A percentile compares a stretch with the other conserved stretches of the same genome.
phyloP scores from a whole-genome alignment of 2,113 vertebrate genomes.

The Pachycephala philippinensis region DNA sequence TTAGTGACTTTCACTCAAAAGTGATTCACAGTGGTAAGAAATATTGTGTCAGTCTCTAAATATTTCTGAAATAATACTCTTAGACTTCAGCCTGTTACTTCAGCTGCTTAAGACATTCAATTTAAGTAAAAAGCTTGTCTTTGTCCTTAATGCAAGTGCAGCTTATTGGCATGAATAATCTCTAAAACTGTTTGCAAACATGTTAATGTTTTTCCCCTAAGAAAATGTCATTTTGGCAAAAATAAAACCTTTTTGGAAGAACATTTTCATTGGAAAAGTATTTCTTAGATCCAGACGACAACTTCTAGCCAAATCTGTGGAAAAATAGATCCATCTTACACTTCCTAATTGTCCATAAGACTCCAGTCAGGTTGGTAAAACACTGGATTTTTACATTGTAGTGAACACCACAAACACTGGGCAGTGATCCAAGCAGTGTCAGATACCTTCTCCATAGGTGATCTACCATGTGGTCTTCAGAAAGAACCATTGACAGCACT shows the following conservation, averaged over 20 bases:
- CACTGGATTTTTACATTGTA: not conserved
- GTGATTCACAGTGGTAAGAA: not conserved
- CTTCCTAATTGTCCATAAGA: not conserved
- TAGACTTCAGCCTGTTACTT: not conserved
- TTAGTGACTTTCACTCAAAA: not conserved
- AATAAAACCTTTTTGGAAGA: constrained; percentile 21
- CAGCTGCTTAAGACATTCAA: not conserved
- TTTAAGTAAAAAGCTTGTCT: not conserved
- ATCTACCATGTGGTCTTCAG: not conserved
- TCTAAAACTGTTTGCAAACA: constrained; percentile 9
- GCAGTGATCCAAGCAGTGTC: not conserved
- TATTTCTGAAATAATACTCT: not conserved
- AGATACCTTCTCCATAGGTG: not conserved
- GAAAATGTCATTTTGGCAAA: constrained; percentile 29
- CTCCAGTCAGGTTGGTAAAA: not conserved
- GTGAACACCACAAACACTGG: not conserved
- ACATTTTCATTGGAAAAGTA: not conserved
- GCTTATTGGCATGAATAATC: not conserved
- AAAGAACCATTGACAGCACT: not conserved
- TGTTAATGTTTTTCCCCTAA: not conserved
- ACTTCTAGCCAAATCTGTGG: not conserved
- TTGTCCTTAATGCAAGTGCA: not conserved
- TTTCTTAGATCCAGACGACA: not conserved
- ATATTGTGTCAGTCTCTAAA: not conserved
- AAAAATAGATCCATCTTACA: not conserved